Conservation (phyloP, 2,888 invertebrate species). For the Sipha maydis region DNA sequence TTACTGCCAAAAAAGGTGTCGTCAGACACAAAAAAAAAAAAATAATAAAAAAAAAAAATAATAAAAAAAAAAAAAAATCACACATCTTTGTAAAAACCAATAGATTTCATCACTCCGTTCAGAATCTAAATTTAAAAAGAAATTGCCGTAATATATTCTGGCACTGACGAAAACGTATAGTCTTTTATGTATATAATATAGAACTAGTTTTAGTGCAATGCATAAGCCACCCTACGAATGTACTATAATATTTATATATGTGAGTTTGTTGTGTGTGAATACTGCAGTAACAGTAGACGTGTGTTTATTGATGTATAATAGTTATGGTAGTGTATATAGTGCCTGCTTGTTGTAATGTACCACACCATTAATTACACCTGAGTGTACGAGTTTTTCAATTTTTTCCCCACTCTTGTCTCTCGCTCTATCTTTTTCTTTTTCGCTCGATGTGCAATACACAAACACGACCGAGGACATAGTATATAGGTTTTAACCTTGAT, state of each 20-base stretch:
- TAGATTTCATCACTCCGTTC: too few species aligned
- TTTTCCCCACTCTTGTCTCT: background rate
- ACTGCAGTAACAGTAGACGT: background rate
- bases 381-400: constrained; percentile 29
- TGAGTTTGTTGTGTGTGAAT: background rate
- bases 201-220: constrained; percentile 32
- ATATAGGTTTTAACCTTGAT: constrained; percentile 35
- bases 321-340: background rate
- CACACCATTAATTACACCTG: constrained; percentile 38
- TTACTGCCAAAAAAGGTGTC: too few species aligned
- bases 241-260: background rate
- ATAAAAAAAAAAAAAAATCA: too few species aligned
- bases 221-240: background rate
- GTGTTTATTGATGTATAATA: too few species aligned
- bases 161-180: constrained; percentile 4
- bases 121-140: too few species aligned
- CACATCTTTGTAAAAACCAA: too few species aligned
- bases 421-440: background rate
- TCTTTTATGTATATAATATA: background rate
- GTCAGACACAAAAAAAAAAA: too few species aligned
- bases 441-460: background rate
- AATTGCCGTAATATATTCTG: constrained; percentile 22
- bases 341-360: background rate
- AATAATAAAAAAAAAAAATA: too few species aligned
- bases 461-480: constrained; percentile 13